Conservation (phyloP, 2,797 vertebrate genomes). For the Buphagus erythrorhynchus region DNA sequence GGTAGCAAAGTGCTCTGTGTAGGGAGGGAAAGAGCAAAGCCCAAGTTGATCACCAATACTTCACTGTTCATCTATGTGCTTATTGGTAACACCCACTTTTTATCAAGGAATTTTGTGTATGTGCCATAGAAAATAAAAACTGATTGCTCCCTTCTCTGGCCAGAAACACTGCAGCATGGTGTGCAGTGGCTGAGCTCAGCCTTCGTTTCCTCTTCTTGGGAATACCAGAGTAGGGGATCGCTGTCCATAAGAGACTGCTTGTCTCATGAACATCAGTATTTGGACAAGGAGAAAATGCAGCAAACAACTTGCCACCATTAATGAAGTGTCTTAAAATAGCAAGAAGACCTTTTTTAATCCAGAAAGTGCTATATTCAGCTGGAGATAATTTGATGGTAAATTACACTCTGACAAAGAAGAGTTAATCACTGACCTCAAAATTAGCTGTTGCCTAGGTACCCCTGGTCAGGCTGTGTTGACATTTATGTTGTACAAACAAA, state of each 20-base stretch:
- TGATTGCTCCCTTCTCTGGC: neutral
- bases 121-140: neutral
- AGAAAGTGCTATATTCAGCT: constrained; percentile 16
- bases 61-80: neutral
- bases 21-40: neutral
- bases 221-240: neutral
- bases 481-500: constrained; percentile 54
- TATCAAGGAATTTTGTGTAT: neutral
- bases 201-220: neutral
- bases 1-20: neutral
- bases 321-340: constrained; percentile 14
- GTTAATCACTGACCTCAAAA: constrained; percentile 70
- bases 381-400: constrained; percentile 25
- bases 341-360: neutral
- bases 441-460: constrained; percentile 64
- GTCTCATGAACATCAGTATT: neutral
- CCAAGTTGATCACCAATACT: neutral
- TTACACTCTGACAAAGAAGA: constrained; percentile 47
- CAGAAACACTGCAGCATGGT: fast-evolving
- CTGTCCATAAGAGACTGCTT: neutral
- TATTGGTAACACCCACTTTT: neutral
- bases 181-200: neutral
- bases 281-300: neutral
- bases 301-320: neutral
- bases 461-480: constrained; percentile 35